Base-by-base conservation (phyloP, 92 coral and sea anemone genomes). In the Phenganax marumi region DNA sequence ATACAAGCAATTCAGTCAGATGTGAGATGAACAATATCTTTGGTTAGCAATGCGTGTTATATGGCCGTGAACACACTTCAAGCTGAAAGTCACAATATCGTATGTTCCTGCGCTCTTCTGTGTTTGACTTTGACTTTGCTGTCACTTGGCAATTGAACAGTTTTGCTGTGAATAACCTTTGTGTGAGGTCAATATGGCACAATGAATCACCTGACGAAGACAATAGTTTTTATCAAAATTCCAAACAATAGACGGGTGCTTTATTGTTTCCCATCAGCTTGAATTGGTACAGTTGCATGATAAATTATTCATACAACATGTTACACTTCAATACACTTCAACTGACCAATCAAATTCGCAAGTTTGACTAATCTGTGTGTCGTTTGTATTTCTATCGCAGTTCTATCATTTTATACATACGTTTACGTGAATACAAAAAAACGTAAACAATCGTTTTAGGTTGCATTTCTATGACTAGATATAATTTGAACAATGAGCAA, bases 291-390 rank as follows among this genome's bases (percentile, higher is more conserved):
- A 58, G 6, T 18, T 64, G 47, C 43, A 33, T 33, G 47, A 2
- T 64, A 21, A 64, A 64, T 64, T 64, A 64, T 64, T 64, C 47
- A 64, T 64, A 24, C 26, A 21, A 64, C 70, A 64, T 64, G 70
- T 64, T 64, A 12, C 70, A 54, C 43, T 33, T n/a, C n/a, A n/a
- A 1, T 33, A 33, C 43, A 33, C 43, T 33, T 33, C 43, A 33
- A 33, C 3, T 33, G 43, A 33, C 43, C 43, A 33, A 33, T 33
- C 43, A 33, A 33, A 33, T 33, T 33, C 43, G 43, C 43, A 33
- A 33, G 43, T 33, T 33, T 33, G 43, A 33, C 43, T 33, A 33
- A 33, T 33, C 43, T 33, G 5, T 33, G 43, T 33, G 43, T 33
- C 5, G 43, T 33, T 33, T 33, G 3, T 33, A 33, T 33, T 33